Conservation (phyloP, 2,797 vertebrate genomes). For the Paratrypauchen microcephalus region DNA sequence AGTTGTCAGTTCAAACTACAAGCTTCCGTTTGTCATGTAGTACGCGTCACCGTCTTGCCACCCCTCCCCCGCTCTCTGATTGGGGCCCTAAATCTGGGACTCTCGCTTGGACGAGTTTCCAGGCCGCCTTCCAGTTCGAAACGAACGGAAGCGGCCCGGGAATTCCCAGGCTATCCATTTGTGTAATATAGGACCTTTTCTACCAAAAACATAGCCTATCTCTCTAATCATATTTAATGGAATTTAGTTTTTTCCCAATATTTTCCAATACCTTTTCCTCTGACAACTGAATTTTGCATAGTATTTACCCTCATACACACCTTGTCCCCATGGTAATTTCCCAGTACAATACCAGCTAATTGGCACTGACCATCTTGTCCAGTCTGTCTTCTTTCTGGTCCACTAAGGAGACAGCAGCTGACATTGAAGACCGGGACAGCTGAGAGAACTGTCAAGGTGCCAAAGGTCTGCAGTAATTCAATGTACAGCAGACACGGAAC, state of each 20-base stretch:
- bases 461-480: constrained; percentile 2
- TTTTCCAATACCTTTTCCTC: not conserved
- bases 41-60: no score
- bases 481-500: not conserved
- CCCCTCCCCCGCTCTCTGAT: no score
- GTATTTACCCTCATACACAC: not conserved
- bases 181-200: no score
- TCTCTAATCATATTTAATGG: not conserved
- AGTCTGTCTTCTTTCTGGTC: not conserved
- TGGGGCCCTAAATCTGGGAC: no score
- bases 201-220: not conserved
- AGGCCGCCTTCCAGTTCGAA: no score
- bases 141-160: no score
- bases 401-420: not conserved
- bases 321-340: not conserved
- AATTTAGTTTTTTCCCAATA: not conserved
- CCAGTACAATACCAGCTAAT: not conserved
- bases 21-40: no score
- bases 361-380: not conserved
- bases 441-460: constrained; percentile 4
- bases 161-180: no score
- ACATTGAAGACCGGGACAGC: not conserved
- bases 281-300: no score
- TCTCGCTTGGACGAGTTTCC: no score
- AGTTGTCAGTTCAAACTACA: no score